Evolutionary conservation across 2,113 vertebrate species (phyloP), one percentile per base, ranked within the genome.

Genomic region (Heliornis fulica): DNA sequence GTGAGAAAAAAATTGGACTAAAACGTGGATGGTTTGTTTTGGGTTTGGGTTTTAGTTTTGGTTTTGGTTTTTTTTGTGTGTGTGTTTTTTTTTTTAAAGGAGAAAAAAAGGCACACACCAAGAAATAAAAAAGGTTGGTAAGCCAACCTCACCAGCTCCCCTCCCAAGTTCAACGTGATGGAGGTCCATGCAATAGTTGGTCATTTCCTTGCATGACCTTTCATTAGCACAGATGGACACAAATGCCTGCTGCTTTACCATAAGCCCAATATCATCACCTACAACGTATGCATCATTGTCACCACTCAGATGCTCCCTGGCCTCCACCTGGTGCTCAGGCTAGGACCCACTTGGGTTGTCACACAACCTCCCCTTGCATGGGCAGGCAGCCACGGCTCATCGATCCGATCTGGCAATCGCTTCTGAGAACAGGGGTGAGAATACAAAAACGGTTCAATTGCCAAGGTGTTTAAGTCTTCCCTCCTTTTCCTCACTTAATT

Each of bases 1-100:
- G 45, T 68, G 78, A 86, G 26, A 38, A 88, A 79, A 95, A 91
- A 92, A 93, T 8, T 60, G 46, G 13, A 81, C 10, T 18, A 85
- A 38, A 61, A 8, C 2, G 9, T 54, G n/a, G 12, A 5, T 10
- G 50, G 50, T 13, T 51, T 51, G 11, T 51, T 51, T 51, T 51
- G 13, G 50, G 25, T 45, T 45, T 45, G 43, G 48, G 23, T n/a
- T 26, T 51, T n/a, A n/a, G n/a, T n/a, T 48, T 50, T 50, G 11
- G 48, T 50, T 25, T 13, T 50, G 5, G 6, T 2, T 22, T 8
- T 40, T 4, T 28, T n/a, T n/a, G n/a, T n/a, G n/a, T n/a, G n/a
- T n/a, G n/a, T n/a, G n/a, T 15, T 15, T 14, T 31, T 32, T 31
- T 19, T 22, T n/a, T n/a, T n/a, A n/a, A n/a, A n/a, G n/a, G n/a